These are phyloP conservation scores for Muricea muricata DNA, from an alignment of 92 coral and sea anemone genomes.

Conservation along the genomic window DNA sequence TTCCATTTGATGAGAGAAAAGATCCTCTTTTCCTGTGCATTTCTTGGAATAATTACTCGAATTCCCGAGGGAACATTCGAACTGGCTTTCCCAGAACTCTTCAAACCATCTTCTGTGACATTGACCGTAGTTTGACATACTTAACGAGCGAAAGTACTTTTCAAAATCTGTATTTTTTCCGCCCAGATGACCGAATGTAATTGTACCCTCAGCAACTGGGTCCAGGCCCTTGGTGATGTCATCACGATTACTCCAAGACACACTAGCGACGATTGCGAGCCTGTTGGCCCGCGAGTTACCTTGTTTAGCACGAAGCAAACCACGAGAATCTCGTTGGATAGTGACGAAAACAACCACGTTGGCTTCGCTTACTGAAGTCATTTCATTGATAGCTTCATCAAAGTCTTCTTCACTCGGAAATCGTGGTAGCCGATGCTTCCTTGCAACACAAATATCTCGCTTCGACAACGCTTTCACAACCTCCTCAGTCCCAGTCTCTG, in stretches of 20 bases:
- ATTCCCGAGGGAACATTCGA: constrained; percentile 29
- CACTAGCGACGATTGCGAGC: constrained; percentile 24
- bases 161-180: constrained; percentile 43
- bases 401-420: constrained; percentile 14
- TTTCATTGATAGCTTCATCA: not conserved
- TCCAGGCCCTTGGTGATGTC: constrained; percentile 59
- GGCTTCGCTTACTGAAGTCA: not conserved
- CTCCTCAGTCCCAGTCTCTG: constrained; percentile 36
- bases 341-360: constrained; percentile 22
- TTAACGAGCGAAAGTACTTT: constrained; percentile 27
- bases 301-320: constrained; percentile 16
- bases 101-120: constrained; percentile 41
- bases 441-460: constrained; percentile 5
- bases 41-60: not conserved
- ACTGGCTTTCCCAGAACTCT: constrained; percentile 53
- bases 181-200: constrained; percentile 55
- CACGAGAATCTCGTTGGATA: constrained; percentile 42
- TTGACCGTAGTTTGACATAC: constrained; percentile 21
- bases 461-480: constrained; percentile 15
- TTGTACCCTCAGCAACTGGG: constrained; percentile 48
- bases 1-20: constrained; percentile 60
- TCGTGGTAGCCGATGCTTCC: not conserved
- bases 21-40: not conserved
- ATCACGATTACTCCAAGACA: constrained; percentile 61
- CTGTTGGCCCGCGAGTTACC: not conserved